A percentile compares a stretch with the other conserved stretches of the same genome.
phyloP scores from a whole-genome alignment of 2,797 vertebrate species.

The Nothura maculosa region DNA sequence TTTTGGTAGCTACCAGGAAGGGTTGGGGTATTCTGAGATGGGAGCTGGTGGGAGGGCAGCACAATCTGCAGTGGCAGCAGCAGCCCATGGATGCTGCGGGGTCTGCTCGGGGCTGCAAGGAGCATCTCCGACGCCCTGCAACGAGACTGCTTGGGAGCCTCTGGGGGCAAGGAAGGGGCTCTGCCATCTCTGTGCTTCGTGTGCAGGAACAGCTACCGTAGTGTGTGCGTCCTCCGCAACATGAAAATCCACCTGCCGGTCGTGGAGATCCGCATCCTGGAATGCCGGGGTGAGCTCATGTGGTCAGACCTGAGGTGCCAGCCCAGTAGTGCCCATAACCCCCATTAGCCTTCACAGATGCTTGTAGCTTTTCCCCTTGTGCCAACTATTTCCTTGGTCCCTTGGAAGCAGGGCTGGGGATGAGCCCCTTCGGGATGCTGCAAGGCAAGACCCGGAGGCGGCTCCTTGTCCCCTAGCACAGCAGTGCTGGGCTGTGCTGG shows the following conservation, averaged over 20 bases:
- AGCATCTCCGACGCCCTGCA: background rate
- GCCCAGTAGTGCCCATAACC: background rate
- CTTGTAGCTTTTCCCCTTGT: background rate
- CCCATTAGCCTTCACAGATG: fast-evolving
- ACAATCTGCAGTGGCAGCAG: too few species aligned
- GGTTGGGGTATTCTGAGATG: too few species aligned
- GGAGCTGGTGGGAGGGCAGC: background rate
- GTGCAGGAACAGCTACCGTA: slow-evolving; percentile 89
- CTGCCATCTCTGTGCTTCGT: background rate
- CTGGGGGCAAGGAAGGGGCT: background rate
- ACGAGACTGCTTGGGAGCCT: background rate
- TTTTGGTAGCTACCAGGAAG: background rate
- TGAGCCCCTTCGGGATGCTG: background rate
- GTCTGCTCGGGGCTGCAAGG: background rate
- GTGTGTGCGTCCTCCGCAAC: slow-evolving; percentile 94
- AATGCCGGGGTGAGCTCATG: slow-evolving; percentile 88
- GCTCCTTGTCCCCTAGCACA: fast-evolving
- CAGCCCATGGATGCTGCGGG: background rate
- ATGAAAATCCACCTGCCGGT: slow-evolving; percentile 90
- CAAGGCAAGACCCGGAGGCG: background rate
- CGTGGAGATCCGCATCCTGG: slow-evolving; percentile 94
- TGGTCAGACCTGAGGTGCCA: background rate
- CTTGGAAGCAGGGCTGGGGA: background rate
- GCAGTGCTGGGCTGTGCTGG: fast-evolving
- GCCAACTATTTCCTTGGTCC: background rate